These are phyloP conservation scores for Drosophila lacteicornis DNA, from an alignment of 1,140 invertebrate species.

Conservation along the genomic window DNA sequence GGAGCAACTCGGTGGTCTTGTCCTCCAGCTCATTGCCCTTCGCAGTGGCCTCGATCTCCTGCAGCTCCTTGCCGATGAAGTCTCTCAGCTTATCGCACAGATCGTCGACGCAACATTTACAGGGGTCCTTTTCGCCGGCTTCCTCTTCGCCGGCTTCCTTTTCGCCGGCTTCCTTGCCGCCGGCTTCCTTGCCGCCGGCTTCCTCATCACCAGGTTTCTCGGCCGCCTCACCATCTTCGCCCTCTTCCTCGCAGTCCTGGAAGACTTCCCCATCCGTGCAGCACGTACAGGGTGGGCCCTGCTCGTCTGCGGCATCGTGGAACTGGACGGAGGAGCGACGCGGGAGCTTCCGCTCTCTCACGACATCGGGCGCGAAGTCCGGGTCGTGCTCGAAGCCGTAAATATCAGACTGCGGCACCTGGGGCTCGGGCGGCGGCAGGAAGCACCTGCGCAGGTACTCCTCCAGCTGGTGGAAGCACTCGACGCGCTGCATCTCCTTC, in stretches of 20 bases:
- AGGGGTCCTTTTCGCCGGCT: too few relatives aligned
- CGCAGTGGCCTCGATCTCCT: not conserved
- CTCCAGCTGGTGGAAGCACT: conserved; percentile 54
- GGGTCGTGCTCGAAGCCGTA: conserved; percentile 54
- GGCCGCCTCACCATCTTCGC: not conserved
- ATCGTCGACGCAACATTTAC: not conserved
- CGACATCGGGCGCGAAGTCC: conserved; percentile 20
- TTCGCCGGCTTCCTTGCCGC: not conserved
- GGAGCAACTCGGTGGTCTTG: not conserved
- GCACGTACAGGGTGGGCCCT: too few relatives aligned
- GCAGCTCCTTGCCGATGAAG: conserved; percentile 16
- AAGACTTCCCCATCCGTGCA: conserved; percentile 3
- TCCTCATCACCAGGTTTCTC: not conserved
- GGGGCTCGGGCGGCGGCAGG: not conserved
- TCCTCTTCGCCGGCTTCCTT: not conserved
- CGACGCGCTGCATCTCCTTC: conserved; percentile 1
- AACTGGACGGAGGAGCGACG: not conserved
- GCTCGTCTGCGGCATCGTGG: not conserved
- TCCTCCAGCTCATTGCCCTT: not conserved
- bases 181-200: not conserved
- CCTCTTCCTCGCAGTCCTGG: conserved; percentile 5
- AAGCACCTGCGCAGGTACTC: conserved; percentile 54
- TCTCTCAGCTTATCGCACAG: conserved; percentile 10
- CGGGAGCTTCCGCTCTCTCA: not conserved
- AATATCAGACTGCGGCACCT: conserved; percentile 28